Percentiles rank a stretch among this genome's conserved stretches.
Conservation (phyloP, 2,797 vertebrate species). For the Sebastes matsubarae region DNA sequence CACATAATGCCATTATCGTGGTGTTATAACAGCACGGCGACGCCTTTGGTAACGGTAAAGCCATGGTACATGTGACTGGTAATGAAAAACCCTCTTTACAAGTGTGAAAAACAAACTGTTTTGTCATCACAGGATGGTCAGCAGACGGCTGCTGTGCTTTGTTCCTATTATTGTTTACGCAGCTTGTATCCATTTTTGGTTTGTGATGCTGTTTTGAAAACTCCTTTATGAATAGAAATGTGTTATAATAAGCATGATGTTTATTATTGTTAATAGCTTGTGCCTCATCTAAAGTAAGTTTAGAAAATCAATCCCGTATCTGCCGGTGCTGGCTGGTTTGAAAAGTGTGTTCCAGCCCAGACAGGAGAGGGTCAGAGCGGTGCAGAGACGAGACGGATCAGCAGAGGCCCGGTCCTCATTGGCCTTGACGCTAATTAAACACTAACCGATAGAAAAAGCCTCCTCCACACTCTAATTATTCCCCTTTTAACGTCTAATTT, state of each 20-base stretch:
- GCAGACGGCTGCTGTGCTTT: slow-evolving; percentile 31
- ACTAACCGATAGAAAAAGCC: slow-evolving; percentile 69
- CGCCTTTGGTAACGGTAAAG: not conserved
- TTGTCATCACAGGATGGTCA: slow-evolving; percentile 47
- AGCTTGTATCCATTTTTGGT: slow-evolving; percentile 45
- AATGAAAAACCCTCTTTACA: not conserved
- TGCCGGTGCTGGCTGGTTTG: not conserved
- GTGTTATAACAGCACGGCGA: not conserved
- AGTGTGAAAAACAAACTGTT: not conserved
- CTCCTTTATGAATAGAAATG: not conserved
- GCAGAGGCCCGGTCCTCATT: slow-evolving; percentile 47
- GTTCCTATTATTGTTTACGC: slow-evolving; percentile 41
- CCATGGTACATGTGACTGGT: not conserved
- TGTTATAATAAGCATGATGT: slow-evolving; percentile 7
- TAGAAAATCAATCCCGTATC: not conserved
- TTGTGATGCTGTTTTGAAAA: not conserved
- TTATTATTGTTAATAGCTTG: not conserved
- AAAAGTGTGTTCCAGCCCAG: slow-evolving; percentile 22
- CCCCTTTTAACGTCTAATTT: slow-evolving; percentile 76
- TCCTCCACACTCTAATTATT: slow-evolving; percentile 71
- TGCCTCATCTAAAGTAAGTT: not conserved
- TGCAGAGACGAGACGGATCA: slow-evolving; percentile 27
- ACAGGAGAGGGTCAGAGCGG: slow-evolving; percentile 32
- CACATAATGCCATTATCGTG: not conserved
- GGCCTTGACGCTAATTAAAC: slow-evolving; percentile 72